A percentile compares a stretch with the other conserved stretches of the same genome.
Evolutionary conservation across 1,140 invertebrate species (phyloP).

Genomic region (Littorina saxatilis): DNA sequence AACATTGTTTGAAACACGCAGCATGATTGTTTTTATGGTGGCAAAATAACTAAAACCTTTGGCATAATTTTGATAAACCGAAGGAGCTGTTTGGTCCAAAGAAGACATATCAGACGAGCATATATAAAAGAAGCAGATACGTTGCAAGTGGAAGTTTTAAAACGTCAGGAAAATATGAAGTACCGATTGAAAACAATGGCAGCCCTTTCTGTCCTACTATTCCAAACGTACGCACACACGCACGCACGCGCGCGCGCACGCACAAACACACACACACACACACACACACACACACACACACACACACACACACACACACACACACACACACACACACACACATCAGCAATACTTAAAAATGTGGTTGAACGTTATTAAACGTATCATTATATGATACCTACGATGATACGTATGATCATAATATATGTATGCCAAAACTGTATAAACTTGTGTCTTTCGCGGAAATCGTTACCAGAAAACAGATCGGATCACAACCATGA

Average conservation of each 20-base stretch:
- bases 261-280: neutral
- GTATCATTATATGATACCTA: neutral
- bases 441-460: neutral
- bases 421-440: neutral
- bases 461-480: neutral
- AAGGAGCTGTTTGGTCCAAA: no score
- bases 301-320: neutral
- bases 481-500: neutral
- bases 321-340: slow-evolving; percentile 8
- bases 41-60: no score
- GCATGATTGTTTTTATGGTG: no score
- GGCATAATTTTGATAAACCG: no score
- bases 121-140: no score
- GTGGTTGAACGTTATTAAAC: neutral
- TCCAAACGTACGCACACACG: neutral
- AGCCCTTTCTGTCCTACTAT: neutral
- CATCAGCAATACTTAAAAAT: neutral
- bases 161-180: no score
- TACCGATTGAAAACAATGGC: no score
- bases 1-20: no score
- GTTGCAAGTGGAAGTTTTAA: no score
- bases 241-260: slow-evolving; percentile 13
- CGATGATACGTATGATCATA: no score
- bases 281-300: neutral
- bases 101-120: neutral